phyloP scores from a whole-genome alignment of 2,113 vertebrate genomes.

The Corythoichthys haematopterus region DNA sequence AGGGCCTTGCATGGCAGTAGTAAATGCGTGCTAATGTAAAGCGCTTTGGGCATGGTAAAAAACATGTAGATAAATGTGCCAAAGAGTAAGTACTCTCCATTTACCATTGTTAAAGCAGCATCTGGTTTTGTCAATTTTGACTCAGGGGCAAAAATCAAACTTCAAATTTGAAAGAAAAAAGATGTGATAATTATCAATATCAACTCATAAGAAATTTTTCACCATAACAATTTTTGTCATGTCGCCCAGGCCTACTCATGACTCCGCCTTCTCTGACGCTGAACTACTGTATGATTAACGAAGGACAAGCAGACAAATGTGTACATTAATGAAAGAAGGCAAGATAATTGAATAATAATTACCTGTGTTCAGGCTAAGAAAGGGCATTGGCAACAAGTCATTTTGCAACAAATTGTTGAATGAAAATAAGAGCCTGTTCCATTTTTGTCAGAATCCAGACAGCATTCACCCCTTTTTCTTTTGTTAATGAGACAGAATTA shows the following conservation, averaged over 20 bases:
- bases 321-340: not conserved
- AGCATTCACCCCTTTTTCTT: not conserved
- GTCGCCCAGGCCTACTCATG: conserved; percentile 17
- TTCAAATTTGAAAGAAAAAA: too few species aligned
- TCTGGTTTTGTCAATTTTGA: too few species aligned
- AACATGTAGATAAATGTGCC: too few species aligned
- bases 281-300: conserved; percentile 39
- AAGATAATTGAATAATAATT: not conserved
- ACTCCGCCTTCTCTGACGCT: conserved; percentile 59
- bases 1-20: too few species aligned
- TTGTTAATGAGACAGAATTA: not conserved
- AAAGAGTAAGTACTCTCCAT: too few species aligned
- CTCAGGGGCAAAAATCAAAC: too few species aligned
- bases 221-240: too few species aligned
- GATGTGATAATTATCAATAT: too few species aligned
- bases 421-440: not conserved
- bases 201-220: too few species aligned
- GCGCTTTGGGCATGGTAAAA: too few species aligned
- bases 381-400: not conserved
- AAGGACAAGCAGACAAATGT: conserved; percentile 17
- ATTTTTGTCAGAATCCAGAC: not conserved
- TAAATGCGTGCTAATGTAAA: too few species aligned
- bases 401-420: not conserved
- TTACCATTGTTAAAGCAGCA: too few species aligned
- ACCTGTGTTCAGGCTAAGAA: not conserved